Percentiles rank a stretch among this genome's conserved stretches.
Evolutionary conservation across 2,797 vertebrate species (phyloP).

Genomic region (Crocidura indochinensis): DNA sequence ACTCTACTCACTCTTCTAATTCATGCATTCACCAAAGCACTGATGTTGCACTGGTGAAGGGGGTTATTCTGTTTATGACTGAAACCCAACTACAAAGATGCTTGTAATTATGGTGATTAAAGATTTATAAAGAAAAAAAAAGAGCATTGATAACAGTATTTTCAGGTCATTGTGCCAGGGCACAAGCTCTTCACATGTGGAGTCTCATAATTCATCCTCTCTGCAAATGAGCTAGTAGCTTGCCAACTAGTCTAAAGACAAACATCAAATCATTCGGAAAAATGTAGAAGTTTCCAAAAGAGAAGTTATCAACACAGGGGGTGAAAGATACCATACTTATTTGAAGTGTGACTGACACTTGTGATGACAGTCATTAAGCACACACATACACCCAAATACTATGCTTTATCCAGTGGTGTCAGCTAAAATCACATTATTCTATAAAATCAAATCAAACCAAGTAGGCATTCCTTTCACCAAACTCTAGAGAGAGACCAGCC

Average conservation of each 20-base stretch:
- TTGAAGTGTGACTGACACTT: neutral
- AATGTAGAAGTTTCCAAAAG: neutral
- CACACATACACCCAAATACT: neutral
- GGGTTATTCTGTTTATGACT: too few relatives aligned
- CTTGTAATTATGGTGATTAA: too few relatives aligned
- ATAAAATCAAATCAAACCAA: neutral
- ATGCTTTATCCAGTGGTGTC: neutral
- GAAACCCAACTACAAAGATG: too few relatives aligned
- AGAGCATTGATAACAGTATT: too few relatives aligned
- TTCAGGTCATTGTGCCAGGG: neutral
- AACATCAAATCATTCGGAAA: neutral
- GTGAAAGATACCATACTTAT: neutral
- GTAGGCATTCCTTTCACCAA: neutral
- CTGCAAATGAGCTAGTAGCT: neutral
- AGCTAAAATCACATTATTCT: neutral
- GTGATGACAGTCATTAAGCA: neutral
- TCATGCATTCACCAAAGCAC: neutral
- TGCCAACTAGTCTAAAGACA: neutral
- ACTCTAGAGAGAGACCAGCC: neutral
- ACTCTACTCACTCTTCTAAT: neutral
- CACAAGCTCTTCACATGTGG: neutral
- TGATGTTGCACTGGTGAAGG: too few relatives aligned
- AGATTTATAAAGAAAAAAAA: neutral
- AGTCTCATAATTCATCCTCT: neutral
- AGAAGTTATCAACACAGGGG: neutral